phyloP scores from a whole-genome alignment of 2,113 vertebrate genomes.

The Oceanites oceanicus region DNA sequence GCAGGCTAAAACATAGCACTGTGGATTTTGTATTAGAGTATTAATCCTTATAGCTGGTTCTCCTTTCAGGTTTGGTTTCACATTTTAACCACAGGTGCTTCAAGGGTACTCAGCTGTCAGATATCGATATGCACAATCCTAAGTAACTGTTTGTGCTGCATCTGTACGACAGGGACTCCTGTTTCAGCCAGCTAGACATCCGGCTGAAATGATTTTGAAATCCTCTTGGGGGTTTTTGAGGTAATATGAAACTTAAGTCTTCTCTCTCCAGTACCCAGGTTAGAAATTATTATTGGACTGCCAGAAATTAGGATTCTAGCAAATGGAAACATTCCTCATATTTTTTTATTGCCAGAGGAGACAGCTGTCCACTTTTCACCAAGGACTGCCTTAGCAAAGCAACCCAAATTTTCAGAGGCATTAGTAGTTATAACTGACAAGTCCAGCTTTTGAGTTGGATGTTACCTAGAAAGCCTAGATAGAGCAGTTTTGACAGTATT shows the following conservation, averaged over 20 bases:
- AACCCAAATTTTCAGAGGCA: neutral
- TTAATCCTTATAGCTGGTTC: neutral
- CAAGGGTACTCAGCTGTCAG: neutral
- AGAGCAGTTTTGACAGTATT: neutral
- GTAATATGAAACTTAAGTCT: neutral
- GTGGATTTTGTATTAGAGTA: neutral
- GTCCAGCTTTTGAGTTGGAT: neutral
- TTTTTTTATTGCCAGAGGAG: neutral
- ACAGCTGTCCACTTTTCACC: neutral
- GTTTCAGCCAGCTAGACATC: neutral
- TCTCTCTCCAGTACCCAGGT: neutral
- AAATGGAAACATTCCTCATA: fast-evolving
- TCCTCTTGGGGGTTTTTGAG: neutral
- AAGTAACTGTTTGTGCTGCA: neutral
- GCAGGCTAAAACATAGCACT: neutral
- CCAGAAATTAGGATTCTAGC: neutral
- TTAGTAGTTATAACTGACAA: neutral
- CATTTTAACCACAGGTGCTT: neutral
- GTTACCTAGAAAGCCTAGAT: neutral
- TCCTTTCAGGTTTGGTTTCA: neutral
- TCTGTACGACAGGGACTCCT: neutral
- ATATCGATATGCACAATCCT: neutral
- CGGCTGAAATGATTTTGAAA: neutral
- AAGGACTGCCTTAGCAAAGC: neutral
- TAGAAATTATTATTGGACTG: neutral